Conservation (phyloP, 1,140 invertebrate genomes). For the Drosophila nigromelanica region DNA sequence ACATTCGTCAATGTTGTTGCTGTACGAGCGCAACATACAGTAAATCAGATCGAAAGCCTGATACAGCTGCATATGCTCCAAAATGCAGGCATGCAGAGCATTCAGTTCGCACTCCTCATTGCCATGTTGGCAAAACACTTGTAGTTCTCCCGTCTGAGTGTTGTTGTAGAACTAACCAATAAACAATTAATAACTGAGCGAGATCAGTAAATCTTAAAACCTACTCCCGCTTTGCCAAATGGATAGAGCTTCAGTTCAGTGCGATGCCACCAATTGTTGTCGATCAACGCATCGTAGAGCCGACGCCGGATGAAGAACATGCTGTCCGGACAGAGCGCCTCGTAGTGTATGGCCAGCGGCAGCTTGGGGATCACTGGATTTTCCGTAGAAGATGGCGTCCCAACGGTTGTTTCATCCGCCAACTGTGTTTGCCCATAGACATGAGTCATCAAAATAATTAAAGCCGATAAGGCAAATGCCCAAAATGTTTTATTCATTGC, state of each 20-base stretch:
- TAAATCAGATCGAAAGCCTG: conserved; percentile 64
- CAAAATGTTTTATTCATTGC: conserved; percentile 44
- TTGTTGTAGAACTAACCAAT: conserved; percentile 61
- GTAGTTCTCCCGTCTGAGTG: conserved; percentile 23
- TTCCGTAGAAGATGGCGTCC: not conserved
- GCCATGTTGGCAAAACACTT: conserved; percentile 74
- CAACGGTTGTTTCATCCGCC: conserved; percentile 12
- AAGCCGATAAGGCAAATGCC: conserved; percentile 15
- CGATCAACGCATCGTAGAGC: conserved; percentile 50
- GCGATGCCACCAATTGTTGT: conserved; percentile 58
- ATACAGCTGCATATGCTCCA: conserved; percentile 53
- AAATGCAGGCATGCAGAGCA: conserved; percentile 74
- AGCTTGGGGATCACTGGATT: conserved; percentile 13
- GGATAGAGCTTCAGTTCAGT: conserved; percentile 73
- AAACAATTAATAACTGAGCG: not conserved
- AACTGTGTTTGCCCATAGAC: conserved; percentile 11
- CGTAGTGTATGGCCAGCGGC: conserved; percentile 71
- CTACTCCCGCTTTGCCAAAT: conserved; percentile 79
- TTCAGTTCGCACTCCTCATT: conserved; percentile 72
- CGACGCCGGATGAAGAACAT: conserved; percentile 66
- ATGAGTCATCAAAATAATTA: conserved; percentile 7
- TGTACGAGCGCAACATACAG: conserved; percentile 68
- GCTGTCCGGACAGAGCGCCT: conserved; percentile 77
- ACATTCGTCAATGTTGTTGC: conserved; percentile 57
- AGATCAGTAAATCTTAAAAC: conserved; percentile 5